These are phyloP conservation scores for Dermolepida albohirtum DNA, from an alignment of 2,888 invertebrate species.

Conservation along the genomic window DNA sequence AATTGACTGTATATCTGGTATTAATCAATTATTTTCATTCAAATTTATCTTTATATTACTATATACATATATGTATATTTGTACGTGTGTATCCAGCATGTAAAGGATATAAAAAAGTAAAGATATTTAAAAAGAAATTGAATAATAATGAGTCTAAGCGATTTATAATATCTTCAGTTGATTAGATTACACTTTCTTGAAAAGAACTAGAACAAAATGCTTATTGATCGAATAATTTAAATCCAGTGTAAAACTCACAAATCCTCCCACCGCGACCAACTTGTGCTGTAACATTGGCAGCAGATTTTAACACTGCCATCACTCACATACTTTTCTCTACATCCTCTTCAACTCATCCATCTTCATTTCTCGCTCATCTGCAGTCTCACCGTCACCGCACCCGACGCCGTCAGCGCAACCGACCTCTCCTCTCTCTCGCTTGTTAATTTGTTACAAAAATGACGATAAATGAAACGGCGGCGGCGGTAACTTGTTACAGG, in stretches of 20 bases:
- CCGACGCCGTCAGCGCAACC: constrained; percentile 20
- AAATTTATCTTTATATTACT: too few species aligned
- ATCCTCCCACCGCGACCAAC: neutral
- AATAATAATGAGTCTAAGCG: too few species aligned
- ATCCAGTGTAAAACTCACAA: neutral
- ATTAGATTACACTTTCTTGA: too few species aligned
- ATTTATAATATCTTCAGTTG: too few species aligned
- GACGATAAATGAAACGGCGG: constrained; percentile 56
- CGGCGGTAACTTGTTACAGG: constrained; percentile 38
- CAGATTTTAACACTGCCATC: constrained; percentile 25
- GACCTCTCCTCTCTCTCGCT: constrained; percentile 45
- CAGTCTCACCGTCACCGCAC: constrained; percentile 45
- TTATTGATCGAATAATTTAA: constrained; percentile 23
- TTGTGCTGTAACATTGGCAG: constrained; percentile 20
- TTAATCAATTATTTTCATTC: too few species aligned
- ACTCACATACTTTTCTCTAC: constrained; percentile 25
- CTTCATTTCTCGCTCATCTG: constrained; percentile 57
- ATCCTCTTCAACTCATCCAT: constrained; percentile 53
- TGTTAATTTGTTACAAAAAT: constrained; percentile 56
- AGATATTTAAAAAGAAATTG: too few species aligned
- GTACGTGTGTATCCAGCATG: too few species aligned
- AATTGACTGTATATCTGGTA: too few species aligned
- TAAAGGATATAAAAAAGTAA: too few species aligned
- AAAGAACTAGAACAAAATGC: constrained; percentile 5
- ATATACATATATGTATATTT: too few species aligned